Conservation (phyloP, 2,113 vertebrate species). For the Drymodes brunneopygia region DNA sequence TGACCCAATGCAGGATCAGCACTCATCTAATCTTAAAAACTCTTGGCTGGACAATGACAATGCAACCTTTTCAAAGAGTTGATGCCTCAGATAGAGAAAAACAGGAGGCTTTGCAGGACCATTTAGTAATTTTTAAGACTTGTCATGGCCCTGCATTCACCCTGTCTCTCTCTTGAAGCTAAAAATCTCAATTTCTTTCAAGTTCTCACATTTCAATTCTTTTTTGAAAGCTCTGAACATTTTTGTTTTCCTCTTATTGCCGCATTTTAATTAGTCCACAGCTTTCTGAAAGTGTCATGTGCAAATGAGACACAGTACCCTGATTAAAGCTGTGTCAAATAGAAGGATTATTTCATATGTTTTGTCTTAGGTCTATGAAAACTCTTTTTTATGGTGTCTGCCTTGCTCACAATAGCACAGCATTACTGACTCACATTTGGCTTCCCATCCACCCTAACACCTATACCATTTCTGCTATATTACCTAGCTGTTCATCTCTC, state of each 20-base stretch:
- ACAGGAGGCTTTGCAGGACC: neutral
- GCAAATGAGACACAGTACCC: neutral
- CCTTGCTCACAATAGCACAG: neutral
- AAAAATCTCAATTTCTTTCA: neutral
- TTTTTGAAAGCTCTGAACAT: neutral
- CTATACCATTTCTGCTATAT: neutral
- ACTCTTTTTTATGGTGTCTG: neutral
- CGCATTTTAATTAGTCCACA: neutral
- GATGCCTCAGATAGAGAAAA: neutral
- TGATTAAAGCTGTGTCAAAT: neutral
- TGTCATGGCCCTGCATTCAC: neutral
- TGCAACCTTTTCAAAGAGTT: neutral
- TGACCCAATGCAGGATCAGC: neutral
- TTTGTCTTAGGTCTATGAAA: neutral
- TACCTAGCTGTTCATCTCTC: neutral
- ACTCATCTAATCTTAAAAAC: neutral
- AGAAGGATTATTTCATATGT: neutral
- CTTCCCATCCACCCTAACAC: accelerated
- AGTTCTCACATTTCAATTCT: neutral
- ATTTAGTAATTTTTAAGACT: neutral
- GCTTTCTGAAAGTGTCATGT: neutral
- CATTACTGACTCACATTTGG: neutral
- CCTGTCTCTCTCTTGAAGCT: neutral
- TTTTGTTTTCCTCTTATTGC: neutral
- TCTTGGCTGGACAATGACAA: neutral